Evolutionary conservation across 1,140 invertebrate species (phyloP), one percentile per base, ranked within the genome.

Genomic region (Calephelis virginiensis): DNA sequence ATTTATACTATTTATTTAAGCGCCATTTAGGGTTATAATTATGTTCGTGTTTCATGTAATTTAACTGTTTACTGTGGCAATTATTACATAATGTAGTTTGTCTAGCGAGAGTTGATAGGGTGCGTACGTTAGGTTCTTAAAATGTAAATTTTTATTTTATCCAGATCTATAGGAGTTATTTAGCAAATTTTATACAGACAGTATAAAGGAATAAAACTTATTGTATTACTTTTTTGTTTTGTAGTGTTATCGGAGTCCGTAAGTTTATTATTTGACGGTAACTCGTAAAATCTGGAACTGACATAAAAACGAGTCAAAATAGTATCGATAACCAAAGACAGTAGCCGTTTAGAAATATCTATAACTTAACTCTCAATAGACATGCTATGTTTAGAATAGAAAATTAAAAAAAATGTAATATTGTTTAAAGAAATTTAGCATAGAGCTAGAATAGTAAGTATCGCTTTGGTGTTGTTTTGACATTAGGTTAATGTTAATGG

Each of bases 401-500:
- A 53, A 28, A 10, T 17, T 53, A 10, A 53, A 53, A 53, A 53
- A 53, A 8, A 1, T 53, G 50, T 53, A 53, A 67, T 47, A 40
- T 63, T 59, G 50, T 13, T 28, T 66, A 56, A 12, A 38, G n/a
- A 50, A 13, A 48, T 61, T 47, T 68, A 66, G 66, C 64, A 66
- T 69, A 72, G 49, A 70, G 69, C 64, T 70, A 64, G 68, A 53
- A 53, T 53, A 53, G 50, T 14, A 53, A 17, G 50, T 53, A 53
- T 53, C 50, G 50, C 68, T 75, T 73, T 67, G 62, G 63, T 75
- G 70, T 70, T 75, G 66, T 71, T 73, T 75, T 73, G 66, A 74
- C 73, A 64, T 70, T 79, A 81, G 74, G 71, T 64, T 73, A 72
- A 74, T 78, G 76, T 79, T 78, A 75, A 80, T 80, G 75, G 73